Base-by-base conservation (phyloP, 1,140 invertebrate species). In the Physella acuta region DNA sequence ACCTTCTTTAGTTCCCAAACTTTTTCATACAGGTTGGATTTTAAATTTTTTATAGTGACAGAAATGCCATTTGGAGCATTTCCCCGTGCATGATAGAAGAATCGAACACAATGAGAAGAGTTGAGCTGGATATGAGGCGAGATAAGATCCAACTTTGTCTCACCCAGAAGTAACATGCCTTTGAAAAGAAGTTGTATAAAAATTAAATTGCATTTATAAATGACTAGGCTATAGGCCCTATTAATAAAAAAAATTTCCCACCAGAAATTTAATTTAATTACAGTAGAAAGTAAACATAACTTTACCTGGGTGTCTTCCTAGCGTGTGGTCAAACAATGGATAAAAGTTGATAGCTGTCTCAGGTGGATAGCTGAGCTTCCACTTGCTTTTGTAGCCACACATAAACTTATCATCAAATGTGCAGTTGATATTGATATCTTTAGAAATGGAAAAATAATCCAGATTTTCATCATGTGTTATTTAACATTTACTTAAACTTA, bases 71-170 rank as follows among this genome's bases (percentile, higher is more conserved):
- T 31, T 14, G 20, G 24, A 0, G 73, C 36, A 28, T 28, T n/a
- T 5, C 77, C 77, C 30, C 75, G 63, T 34, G 75, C 67, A 69
- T 78, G 75, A 70, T 79, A 80, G 56, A 71, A 74, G 68, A 80
- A 80, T 16, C 76, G 59, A 17, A 78, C 24, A 68, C 79, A 80
- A n/a, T 73, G 60, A 26, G 71, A 51, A 17, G 64, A 26, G 11
- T 17, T 68, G 0, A 74, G 53, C 30, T 61, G 71, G 39, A 78
- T 74, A 20, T 64, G 64, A 0, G 77, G 77, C 8, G 75, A 53
- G 17, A 65, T 72, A 30, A 80, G 14, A 30, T 71, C 37, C 39
- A 1, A 72, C 39, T 64, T 72, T 1, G 26, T 20, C 36, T 56
- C 26, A 17, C 64, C 74, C 20, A 71, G 49, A 62, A 78, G 65